Conservation (phyloP, 2,113 vertebrate genomes). For the Corythaeola cristata region DNA sequence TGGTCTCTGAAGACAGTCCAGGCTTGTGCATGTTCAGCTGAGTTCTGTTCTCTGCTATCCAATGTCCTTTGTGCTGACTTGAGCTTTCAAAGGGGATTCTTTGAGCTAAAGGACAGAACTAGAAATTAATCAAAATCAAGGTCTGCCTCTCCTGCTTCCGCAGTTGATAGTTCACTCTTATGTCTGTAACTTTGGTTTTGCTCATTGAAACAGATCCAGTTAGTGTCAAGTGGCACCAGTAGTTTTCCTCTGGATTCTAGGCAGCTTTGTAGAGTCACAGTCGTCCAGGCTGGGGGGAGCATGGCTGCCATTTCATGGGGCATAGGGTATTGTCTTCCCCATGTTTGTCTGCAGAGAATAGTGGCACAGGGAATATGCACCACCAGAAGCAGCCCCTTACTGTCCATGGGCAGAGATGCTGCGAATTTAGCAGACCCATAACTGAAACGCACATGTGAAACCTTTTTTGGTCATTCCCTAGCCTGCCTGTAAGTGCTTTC, state of each 20-base stretch:
- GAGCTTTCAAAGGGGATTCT: background rate
- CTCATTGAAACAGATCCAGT: background rate
- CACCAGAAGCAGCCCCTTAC: background rate
- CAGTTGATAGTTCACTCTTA: background rate
- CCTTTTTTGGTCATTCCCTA: background rate
- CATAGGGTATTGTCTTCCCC: background rate
- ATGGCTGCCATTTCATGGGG: background rate
- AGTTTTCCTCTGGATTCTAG: background rate
- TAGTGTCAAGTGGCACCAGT: background rate
- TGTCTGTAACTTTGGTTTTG: background rate
- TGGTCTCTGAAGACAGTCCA: background rate
- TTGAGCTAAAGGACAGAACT: background rate
- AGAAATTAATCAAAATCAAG: background rate
- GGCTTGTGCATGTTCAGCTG: background rate
- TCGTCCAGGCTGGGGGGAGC: background rate
- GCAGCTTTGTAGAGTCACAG: background rate
- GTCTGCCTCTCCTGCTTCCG: background rate
- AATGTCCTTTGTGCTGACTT: background rate
- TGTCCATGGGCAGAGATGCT: background rate
- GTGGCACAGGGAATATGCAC: background rate
- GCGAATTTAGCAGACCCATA: background rate
- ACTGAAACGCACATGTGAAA: background rate
- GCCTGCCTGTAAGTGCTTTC: background rate
- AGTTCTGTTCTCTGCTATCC: background rate
- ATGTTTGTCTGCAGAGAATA: background rate